Evolutionary conservation across 2,113 vertebrate species (phyloP).

Genomic region (Salvelinus fontinalis): DNA sequence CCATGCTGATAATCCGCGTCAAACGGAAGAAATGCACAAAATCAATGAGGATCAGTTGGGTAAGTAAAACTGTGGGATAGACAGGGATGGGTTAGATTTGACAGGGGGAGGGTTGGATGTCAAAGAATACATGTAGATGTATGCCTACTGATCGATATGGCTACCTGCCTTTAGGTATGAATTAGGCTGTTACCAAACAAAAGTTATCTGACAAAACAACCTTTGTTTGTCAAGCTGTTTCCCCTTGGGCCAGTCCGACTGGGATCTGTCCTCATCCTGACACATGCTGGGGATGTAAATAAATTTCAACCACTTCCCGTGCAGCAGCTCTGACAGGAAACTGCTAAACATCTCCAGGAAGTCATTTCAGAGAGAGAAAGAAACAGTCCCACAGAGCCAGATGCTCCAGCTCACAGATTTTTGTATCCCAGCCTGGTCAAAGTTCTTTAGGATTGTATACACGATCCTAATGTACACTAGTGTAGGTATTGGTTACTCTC

Average conservation of each 20-base stretch:
- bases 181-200: too few relatives aligned
- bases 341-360: constrained; percentile 55
- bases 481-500: background rate
- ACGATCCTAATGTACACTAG: background rate
- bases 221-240: constrained; percentile 8
- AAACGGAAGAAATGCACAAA: background rate
- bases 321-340: constrained; percentile 54
- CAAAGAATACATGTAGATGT: too few relatives aligned
- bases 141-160: too few relatives aligned
- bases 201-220: too few relatives aligned
- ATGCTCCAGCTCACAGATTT: background rate
- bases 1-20: constrained; percentile 16
- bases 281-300: constrained; percentile 31
- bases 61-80: background rate
- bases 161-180: too few relatives aligned
- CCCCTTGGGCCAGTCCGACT: constrained; percentile 15
- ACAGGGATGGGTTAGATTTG: background rate
- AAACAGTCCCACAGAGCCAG: background rate
- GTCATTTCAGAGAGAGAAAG: constrained; percentile 37
- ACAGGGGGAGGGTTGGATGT: background rate
- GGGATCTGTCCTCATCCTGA: constrained; percentile 17
- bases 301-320: constrained; percentile 53
- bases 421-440: background rate
- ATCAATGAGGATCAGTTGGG: constrained; percentile 1
- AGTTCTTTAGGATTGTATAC: background rate